Evolutionary conservation across 2,888 invertebrate species (phyloP).

Genomic region (Steromphala cineraria): DNA sequence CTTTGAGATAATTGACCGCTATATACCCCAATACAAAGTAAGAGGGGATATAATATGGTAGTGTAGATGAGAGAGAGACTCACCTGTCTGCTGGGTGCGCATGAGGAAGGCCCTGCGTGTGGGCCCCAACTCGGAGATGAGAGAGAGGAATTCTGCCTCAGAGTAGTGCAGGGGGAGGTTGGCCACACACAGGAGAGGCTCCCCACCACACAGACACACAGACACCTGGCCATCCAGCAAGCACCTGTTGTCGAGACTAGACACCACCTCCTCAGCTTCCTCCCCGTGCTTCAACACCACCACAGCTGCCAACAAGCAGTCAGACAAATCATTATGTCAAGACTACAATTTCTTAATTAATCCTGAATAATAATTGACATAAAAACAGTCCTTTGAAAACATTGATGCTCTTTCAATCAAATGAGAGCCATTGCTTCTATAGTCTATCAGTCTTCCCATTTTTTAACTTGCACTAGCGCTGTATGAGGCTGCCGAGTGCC

Average conservation of each 20-base stretch:
- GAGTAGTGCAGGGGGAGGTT: conserved; percentile 76
- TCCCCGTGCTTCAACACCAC: conserved; percentile 64
- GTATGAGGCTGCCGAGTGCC: too few relatives aligned
- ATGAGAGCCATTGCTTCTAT: too few relatives aligned
- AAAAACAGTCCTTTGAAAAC: too few relatives aligned
- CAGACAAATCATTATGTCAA: background rate
- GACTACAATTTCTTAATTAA: too few relatives aligned
- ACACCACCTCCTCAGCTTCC: conserved; percentile 60
- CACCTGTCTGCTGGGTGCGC: conserved; percentile 76
- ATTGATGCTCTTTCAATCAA: too few relatives aligned
- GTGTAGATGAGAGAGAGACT: conserved; percentile 24
- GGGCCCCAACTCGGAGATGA: conserved; percentile 76
- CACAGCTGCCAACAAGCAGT: conserved; percentile 51
- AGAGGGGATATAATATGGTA: too few relatives aligned
- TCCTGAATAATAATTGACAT: too few relatives aligned
- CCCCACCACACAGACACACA: conserved; percentile 75
- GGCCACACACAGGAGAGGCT: conserved; percentile 77
- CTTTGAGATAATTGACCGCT: too few relatives aligned
- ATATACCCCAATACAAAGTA: too few relatives aligned
- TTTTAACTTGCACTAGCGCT: too few relatives aligned
- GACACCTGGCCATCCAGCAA: conserved; percentile 69
- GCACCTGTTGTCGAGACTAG: conserved; percentile 48
- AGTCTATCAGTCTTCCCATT: too few relatives aligned
- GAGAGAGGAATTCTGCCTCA: conserved; percentile 76
- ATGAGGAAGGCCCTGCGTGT: conserved; percentile 77